A percentile compares a stretch with the other conserved stretches of the same genome.
Conservation (phyloP, 2,888 invertebrate species). For the Parasteatoda lunata region DNA sequence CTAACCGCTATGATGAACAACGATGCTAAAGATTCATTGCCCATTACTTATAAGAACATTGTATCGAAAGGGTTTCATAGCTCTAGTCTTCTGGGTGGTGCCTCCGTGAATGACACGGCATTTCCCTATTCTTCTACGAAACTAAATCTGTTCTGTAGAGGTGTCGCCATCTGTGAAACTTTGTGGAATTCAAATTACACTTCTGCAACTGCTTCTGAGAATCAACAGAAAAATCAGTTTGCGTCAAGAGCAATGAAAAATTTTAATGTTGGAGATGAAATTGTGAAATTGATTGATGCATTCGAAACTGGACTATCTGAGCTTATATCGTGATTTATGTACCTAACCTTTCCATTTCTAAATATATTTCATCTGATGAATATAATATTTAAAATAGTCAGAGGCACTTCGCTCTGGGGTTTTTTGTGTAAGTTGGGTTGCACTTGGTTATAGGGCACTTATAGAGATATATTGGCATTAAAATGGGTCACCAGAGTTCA, state of each 20-base stretch:
- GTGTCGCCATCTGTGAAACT: neutral
- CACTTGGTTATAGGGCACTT: no score
- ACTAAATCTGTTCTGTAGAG: neutral
- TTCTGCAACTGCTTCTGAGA: neutral
- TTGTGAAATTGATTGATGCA: conserved; percentile 29
- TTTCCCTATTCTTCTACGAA: neutral
- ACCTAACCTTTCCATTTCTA: no score
- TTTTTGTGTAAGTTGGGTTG: no score
- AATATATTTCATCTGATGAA: no score
- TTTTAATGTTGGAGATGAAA: conserved; percentile 25
- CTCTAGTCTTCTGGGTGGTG: neutral
- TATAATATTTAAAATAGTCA: no score
- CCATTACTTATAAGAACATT: conserved; percentile 10
- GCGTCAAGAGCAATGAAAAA: neutral
- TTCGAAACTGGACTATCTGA: neutral
- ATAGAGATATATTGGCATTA: no score
- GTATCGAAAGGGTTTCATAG: conserved; percentile 21
- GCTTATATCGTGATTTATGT: no score
- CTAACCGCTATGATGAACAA: conserved; percentile 3
- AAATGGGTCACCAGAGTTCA: no score
- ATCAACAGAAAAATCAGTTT: neutral
- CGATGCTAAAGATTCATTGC: neutral
- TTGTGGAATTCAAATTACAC: no score
- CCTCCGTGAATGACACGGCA: neutral
- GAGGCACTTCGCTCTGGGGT: no score